A percentile compares a stretch with the other conserved stretches of the same genome.
Conservation (phyloP, 2,888 invertebrate genomes). For the Cephus runcator region DNA sequence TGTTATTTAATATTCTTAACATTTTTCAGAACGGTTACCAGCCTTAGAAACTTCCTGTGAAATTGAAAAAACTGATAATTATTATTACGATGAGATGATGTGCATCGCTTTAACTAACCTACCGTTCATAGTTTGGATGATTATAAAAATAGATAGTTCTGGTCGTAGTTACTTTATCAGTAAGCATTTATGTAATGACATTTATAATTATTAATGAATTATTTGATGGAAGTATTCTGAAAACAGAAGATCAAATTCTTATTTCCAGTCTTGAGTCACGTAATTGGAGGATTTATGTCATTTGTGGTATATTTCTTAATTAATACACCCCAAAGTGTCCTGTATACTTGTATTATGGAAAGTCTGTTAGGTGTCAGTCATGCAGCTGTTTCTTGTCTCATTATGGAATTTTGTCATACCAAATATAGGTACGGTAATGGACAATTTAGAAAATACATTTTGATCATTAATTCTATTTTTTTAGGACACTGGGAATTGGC, state of each 20-base stretch:
- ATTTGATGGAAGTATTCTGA: not conserved
- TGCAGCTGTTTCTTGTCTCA: slow-evolving; percentile 1
- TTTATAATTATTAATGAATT: not conserved
- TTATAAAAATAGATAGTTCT: not conserved
- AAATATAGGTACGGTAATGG: not conserved
- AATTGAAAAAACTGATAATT: not conserved
- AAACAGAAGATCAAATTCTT: not conserved
- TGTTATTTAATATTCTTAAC: not conserved
- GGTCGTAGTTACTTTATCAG: slow-evolving; percentile 8
- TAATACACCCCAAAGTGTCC: not conserved
- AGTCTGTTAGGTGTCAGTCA: slow-evolving; percentile 7
- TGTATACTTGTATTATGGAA: slow-evolving; percentile 12
- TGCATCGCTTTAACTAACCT: slow-evolving; percentile 1
- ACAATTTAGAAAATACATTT: not conserved
- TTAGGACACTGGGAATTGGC: slow-evolving; percentile 10
- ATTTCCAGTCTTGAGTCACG: slow-evolving; percentile 8
- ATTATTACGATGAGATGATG: not conserved
- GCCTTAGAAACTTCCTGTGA: not conserved
- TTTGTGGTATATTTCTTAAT: slow-evolving; percentile 9
- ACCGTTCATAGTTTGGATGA: slow-evolving; percentile 13
- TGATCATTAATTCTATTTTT: not conserved
- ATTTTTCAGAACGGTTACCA: not conserved
- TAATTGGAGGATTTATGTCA: not conserved
- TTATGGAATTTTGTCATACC: slow-evolving; percentile 2
- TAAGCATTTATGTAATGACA: not conserved